Evolutionary conservation across 2,113 vertebrate species (phyloP).

Genomic region (Nicator chloris): DNA sequence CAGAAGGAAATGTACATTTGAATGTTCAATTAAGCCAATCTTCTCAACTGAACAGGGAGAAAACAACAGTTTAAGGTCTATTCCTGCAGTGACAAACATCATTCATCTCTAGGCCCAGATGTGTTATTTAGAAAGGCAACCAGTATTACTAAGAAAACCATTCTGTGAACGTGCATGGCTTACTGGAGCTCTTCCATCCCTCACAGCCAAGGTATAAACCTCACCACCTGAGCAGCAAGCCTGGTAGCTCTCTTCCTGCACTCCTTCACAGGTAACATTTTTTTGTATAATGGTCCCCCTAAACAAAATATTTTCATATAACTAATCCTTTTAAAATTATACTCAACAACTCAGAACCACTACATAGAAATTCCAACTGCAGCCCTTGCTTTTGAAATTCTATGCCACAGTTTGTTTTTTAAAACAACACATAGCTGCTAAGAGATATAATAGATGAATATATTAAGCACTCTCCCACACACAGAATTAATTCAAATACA

Average conservation of each 20-base stretch:
- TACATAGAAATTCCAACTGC: constrained; percentile 1
- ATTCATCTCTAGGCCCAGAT: background rate
- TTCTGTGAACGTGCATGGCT: background rate
- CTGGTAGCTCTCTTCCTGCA: background rate
- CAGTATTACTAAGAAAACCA: background rate
- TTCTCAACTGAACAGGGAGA: background rate
- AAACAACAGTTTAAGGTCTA: background rate
- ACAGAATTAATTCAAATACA: background rate
- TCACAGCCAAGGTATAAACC: background rate
- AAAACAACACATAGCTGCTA: constrained; percentile 40
- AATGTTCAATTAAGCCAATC: background rate
- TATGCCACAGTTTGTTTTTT: constrained; percentile 46
- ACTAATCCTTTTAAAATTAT: constrained; percentile 56
- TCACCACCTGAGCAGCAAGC: background rate
- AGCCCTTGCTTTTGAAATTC: constrained; percentile 41
- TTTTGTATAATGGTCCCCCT: background rate
- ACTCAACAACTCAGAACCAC: constrained; percentile 17
- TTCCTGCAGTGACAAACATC: background rate
- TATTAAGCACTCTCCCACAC: background rate
- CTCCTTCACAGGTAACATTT: constrained; percentile 16
- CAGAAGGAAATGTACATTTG: background rate
- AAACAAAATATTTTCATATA: constrained; percentile 52
- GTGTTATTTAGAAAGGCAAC: background rate
- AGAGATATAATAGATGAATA: constrained; percentile 46
- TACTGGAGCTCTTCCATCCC: background rate